Percentiles rank a stretch among this genome's conserved stretches.
These are phyloP conservation scores for Pelobates cultripes DNA, from an alignment of 2,797 vertebrate species.

Conservation along the genomic window DNA sequence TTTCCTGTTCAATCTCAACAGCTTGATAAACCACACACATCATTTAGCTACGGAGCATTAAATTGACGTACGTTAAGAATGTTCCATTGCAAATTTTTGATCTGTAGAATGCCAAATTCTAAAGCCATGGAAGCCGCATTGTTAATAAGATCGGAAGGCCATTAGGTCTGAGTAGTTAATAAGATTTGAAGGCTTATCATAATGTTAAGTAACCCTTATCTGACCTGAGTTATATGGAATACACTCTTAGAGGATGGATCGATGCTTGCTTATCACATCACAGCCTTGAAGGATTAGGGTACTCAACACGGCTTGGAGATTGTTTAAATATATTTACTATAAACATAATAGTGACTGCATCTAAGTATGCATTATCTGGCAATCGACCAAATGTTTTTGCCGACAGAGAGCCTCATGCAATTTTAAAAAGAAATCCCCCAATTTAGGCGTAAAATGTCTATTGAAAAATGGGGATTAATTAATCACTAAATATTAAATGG, in stretches of 20 bases:
- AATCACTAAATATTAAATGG: no score
- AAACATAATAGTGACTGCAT: no score
- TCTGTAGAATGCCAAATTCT: background rate
- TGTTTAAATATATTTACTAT: no score
- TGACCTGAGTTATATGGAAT: background rate
- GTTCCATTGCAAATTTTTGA: background rate
- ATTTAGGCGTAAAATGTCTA: no score
- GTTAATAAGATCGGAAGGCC: background rate
- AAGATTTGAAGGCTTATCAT: background rate
- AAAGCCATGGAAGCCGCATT: background rate
- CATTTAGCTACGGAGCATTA: background rate
- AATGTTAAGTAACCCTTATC: background rate
- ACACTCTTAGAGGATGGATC: background rate
- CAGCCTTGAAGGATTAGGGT: background rate
- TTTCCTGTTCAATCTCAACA: background rate
- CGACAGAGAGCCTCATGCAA: no score
- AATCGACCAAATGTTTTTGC: no score
- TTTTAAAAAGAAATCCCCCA: no score
- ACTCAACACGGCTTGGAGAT: background rate
- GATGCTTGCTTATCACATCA: background rate
- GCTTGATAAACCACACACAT: background rate
- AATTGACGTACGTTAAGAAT: background rate
- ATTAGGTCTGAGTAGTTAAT: background rate
- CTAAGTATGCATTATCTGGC: no score
- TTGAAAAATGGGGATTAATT: no score